These are phyloP conservation scores for Eciton burchellii DNA, from an alignment of 1,140 invertebrate species.

Conservation along the genomic window DNA sequence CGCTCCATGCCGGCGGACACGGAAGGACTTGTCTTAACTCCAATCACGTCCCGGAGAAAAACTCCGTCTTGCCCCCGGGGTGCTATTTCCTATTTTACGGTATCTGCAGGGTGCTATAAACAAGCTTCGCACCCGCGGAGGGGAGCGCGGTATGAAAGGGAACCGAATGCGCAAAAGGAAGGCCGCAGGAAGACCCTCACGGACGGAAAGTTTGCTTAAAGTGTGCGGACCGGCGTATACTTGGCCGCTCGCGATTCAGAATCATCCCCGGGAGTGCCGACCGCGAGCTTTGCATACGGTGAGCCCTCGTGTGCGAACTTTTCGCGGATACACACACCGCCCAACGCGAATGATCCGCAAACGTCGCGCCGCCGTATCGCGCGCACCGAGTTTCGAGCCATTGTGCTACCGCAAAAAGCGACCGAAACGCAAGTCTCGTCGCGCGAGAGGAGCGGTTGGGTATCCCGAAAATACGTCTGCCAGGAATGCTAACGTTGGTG, in stretches of 20 bases:
- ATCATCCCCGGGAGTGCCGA: conserved; percentile 42
- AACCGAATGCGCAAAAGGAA: conserved; percentile 47
- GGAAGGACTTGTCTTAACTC: conserved; percentile 65
- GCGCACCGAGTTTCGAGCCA: neutral
- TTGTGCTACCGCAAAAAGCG: conserved; percentile 28
- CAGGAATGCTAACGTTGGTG: too few species aligned
- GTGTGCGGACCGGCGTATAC: conserved; percentile 49
- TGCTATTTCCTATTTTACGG: conserved; percentile 71
- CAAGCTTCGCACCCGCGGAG: conserved; percentile 55
- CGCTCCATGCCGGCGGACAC: conserved; percentile 38
- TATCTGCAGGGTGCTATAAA: conserved; percentile 71
- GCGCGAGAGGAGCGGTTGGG: neutral
- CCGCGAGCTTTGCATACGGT: conserved; percentile 48
- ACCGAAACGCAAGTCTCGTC: conserved; percentile 3
- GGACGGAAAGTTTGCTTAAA: conserved; percentile 70
- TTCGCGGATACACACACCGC: conserved; percentile 1
- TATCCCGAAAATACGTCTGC: neutral
- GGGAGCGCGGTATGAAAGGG: conserved; percentile 60
- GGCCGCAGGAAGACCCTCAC: conserved; percentile 19
- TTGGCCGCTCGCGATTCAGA: conserved; percentile 39
- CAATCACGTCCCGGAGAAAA: conserved; percentile 67
- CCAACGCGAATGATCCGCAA: conserved; percentile 52
- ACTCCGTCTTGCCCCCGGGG: conserved; percentile 58
- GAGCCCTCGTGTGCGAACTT: conserved; percentile 21
- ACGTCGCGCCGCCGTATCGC: neutral